These are phyloP conservation scores for Petaurus breviceps DNA, from an alignment of 2,113 vertebrate genomes.

Conservation along the genomic window DNA sequence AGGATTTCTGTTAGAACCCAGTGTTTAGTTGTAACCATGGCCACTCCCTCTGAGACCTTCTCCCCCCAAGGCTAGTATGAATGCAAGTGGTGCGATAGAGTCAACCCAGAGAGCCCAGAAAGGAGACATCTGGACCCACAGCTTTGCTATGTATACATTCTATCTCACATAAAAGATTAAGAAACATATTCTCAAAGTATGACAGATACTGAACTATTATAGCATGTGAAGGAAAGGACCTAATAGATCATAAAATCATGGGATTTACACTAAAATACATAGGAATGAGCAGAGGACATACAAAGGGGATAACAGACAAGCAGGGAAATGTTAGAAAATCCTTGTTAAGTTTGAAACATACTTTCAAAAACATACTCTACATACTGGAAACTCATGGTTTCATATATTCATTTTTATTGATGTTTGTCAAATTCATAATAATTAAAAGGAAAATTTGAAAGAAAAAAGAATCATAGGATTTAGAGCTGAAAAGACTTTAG, in stretches of 20 bases:
- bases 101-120: background rate
- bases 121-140: background rate
- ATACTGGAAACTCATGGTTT: background rate
- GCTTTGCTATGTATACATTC: background rate
- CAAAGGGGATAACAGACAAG: background rate
- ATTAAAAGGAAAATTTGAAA: background rate
- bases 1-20: background rate
- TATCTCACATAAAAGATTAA: background rate
- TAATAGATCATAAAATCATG: background rate
- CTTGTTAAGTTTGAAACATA: background rate
- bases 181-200: background rate
- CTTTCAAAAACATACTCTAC: background rate
- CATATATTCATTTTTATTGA: background rate
- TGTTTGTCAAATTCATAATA: background rate
- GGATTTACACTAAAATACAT: background rate
- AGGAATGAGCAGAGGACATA: background rate
- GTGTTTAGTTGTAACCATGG: background rate
- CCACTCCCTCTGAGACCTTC: background rate
- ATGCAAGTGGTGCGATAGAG: background rate
- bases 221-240: background rate
- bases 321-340: background rate
- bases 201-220: background rate
- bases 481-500: background rate
- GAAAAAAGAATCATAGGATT: background rate
- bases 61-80: background rate